These are phyloP conservation scores for Macroteleia sp. DNA, from an alignment of 2,888 invertebrate species.

Conservation along the genomic window DNA sequence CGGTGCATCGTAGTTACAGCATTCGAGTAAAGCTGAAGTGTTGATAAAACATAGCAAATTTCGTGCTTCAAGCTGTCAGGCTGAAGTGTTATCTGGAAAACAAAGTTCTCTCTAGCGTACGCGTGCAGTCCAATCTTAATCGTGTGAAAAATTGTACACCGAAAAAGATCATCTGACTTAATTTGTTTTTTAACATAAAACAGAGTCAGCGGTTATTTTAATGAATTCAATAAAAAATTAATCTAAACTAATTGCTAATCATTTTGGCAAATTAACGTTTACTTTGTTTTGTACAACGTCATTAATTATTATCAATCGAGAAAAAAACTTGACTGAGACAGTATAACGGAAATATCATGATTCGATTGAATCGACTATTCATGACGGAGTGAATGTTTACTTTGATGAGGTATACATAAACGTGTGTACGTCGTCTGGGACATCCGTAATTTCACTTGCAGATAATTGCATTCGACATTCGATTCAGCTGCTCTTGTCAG, in stretches of 20 bases:
- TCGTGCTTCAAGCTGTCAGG: too few relatives aligned
- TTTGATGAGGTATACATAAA: slow-evolving; percentile 2
- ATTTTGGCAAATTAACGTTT: not conserved
- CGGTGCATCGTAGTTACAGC: too few relatives aligned
- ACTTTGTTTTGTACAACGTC: not conserved
- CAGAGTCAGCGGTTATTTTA: too few relatives aligned
- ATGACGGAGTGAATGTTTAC: slow-evolving; percentile 8
- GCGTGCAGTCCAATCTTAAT: too few relatives aligned
- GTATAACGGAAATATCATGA: not conserved
- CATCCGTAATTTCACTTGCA: slow-evolving; percentile 24
- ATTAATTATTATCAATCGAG: not conserved
- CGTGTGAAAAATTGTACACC: too few relatives aligned
- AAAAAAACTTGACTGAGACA: not conserved
- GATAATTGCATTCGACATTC: slow-evolving; percentile 31
- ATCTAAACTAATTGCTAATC: not conserved
- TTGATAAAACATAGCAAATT: too few relatives aligned
- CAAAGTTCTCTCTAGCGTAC: too few relatives aligned
- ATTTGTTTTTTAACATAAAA: too few relatives aligned
- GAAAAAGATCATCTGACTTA: too few relatives aligned
- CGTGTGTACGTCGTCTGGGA: slow-evolving; percentile 19
- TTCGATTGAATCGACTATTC: slow-evolving; percentile 3
- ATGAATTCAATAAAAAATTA: too few relatives aligned
- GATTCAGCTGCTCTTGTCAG: slow-evolving; percentile 32
- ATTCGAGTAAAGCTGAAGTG: too few relatives aligned
- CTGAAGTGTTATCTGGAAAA: too few relatives aligned